Base-by-base conservation (phyloP, 2,888 invertebrate species). In the Ochropacha duplaris region DNA sequence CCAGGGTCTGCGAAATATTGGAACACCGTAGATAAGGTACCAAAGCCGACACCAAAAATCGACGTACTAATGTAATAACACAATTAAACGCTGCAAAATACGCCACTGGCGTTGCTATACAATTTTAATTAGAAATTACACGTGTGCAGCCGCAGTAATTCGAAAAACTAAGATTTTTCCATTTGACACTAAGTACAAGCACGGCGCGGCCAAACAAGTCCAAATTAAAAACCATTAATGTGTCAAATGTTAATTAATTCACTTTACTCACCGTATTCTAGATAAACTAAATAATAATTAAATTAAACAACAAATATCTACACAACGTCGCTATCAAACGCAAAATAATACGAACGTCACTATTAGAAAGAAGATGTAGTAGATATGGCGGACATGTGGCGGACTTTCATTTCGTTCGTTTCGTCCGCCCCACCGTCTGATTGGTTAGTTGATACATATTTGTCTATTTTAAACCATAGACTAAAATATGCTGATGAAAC, bases 371-470 rank as follows among this genome's bases (percentile, higher is more conserved):
- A 89, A 86, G 85, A 86, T 88, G 86, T 85, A 85, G 82, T 83
- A 89, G 87, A 79, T 88, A 88, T 91, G 90, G 90, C 90, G 89
- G 90, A 91, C 90, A 89, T 91, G 90, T 90, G 88, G 88, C 86
- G 87, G 83, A 87, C 90, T 90, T 90, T 88, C 88, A 86, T 87
- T 78, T 79, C 74, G 65, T 79, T 80, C 77, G 76, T 82, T 84
- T 84, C 79, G 71, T 78, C 79, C 77, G 75, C 76, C 76, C 73
- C 73, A 72, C 71, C 71, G 74, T 79, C 75, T 79, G 74, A 75
- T 76, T 74, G 73, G 71, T 74, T 74, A 65, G 70, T 69, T 57
- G 26, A 31, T 24, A 50, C 9, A 50, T 24, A n/a, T 50, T 51
- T 52, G 52, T 52, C 52, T 52, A 74, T 74, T 67, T 64, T 57